phyloP scores from a whole-genome alignment of 2,797 vertebrate genomes.

The Mycteria americana region DNA sequence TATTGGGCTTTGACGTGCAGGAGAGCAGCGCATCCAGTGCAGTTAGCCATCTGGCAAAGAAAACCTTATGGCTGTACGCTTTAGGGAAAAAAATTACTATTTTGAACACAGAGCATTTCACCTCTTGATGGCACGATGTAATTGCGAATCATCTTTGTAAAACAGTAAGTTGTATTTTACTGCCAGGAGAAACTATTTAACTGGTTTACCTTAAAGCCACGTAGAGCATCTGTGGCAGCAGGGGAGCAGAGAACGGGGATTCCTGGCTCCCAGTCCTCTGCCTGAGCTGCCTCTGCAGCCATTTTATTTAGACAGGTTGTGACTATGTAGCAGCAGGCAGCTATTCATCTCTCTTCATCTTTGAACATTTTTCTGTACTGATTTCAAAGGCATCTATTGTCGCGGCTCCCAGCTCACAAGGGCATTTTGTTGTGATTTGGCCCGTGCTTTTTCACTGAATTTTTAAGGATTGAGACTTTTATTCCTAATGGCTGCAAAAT shows the following conservation, averaged over 20 bases:
- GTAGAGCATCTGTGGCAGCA: background rate
- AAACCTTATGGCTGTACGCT: background rate
- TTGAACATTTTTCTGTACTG: background rate
- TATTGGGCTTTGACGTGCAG: accelerated
- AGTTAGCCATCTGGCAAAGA: background rate
- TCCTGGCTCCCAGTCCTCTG: background rate
- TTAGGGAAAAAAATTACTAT: background rate
- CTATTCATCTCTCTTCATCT: background rate
- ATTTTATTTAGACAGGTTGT: background rate
- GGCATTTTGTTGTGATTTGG: background rate
- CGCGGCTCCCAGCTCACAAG: background rate
- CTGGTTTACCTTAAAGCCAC: background rate
- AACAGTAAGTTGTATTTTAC: background rate
- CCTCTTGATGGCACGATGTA: background rate
- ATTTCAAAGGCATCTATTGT: conserved; percentile 10
- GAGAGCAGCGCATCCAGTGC: background rate
- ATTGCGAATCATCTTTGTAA: background rate
- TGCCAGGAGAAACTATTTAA: background rate
- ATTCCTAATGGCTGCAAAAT: conserved; percentile 3
- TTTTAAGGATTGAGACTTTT: background rate
- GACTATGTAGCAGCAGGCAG: background rate
- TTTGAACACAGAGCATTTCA: background rate
- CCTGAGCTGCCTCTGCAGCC: background rate
- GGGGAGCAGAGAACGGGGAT: background rate
- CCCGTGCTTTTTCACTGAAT: background rate